phyloP scores from a whole-genome alignment of 2,113 vertebrate species.

The Paralichthys olivaceus region DNA sequence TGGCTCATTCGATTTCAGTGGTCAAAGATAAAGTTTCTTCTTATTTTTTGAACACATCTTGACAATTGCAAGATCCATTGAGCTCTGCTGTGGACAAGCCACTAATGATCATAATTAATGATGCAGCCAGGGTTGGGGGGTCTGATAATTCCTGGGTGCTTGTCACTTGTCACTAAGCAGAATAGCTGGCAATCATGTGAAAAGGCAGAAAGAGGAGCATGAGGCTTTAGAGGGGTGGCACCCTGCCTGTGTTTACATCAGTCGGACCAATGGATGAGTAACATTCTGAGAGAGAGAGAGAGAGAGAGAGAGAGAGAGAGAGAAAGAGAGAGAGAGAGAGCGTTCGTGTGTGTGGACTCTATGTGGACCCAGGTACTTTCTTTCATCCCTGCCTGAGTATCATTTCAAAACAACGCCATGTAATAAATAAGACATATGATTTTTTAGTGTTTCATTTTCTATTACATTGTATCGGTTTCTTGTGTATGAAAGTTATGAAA shows the following conservation, averaged over 20 bases:
- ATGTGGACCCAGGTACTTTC: no score
- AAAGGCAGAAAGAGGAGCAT: constrained; percentile 26
- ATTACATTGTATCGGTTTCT: no score
- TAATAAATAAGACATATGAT: no score
- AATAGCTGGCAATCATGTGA: constrained; percentile 18
- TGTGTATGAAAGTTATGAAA: no score
- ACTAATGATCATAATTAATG: constrained; percentile 43
- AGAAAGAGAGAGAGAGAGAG: no score
- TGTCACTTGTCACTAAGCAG: constrained; percentile 3
- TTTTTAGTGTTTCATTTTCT: no score
- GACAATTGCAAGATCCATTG: neutral
- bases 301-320: neutral
- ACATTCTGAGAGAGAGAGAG: constrained; percentile 36
- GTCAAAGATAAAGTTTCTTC: neutral
- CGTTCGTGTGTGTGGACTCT: no score
- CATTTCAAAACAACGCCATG: no score
- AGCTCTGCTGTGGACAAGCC: constrained; percentile 23
- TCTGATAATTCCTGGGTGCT: constrained; percentile 22
- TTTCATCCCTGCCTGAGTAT: no score
- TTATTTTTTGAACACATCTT: constrained; percentile 1
- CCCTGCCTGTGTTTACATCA: constrained; percentile 25
- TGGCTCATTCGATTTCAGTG: no score
- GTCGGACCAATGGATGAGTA: constrained; percentile 33
- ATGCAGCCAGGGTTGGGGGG: constrained; percentile 28
- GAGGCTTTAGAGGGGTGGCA: constrained; percentile 18